Conservation (phyloP, 2,797 vertebrate species). For the Lateolabrax maculatus region DNA sequence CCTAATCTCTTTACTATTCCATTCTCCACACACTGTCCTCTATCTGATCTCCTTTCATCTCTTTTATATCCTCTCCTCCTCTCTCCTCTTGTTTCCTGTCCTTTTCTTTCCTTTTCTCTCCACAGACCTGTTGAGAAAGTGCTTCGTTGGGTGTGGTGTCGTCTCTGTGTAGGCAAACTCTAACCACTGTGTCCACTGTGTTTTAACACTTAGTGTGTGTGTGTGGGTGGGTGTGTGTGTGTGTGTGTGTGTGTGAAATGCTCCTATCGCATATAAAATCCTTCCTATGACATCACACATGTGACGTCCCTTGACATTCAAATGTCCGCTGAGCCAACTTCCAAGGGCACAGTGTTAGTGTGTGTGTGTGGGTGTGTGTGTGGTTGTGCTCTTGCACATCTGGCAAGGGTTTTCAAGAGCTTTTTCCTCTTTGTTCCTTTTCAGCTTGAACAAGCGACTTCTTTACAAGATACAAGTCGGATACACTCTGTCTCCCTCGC, state of each 20-base stretch:
- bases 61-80: not conserved
- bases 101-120: not conserved
- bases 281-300: slow-evolving; percentile 77
- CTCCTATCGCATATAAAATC: slow-evolving; percentile 73
- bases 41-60: not conserved
- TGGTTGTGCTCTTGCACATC: slow-evolving; percentile 60
- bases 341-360: slow-evolving; percentile 33
- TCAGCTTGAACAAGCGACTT: slow-evolving; percentile 76
- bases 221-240: slow-evolving; percentile 24
- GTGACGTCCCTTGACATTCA: slow-evolving; percentile 76
- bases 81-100: not conserved
- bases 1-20: not conserved
- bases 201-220: slow-evolving; percentile 1
- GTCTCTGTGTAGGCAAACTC: slow-evolving; percentile 46
- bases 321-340: slow-evolving; percentile 52
- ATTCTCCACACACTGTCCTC: not conserved
- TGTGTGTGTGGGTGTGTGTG: slow-evolving; percentile 29
- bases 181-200: slow-evolving; percentile 36
- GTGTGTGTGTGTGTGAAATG: slow-evolving; percentile 43
- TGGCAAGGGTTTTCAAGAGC: slow-evolving; percentile 70
- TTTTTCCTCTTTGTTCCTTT: slow-evolving; percentile 71
- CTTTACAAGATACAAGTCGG: slow-evolving; percentile 73
- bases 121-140: slow-evolving; percentile 46
- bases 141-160: slow-evolving; percentile 57
- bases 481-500: slow-evolving; percentile 45